phyloP scores from a whole-genome alignment of 2,113 vertebrate genomes.

The Piaya cayana region DNA sequence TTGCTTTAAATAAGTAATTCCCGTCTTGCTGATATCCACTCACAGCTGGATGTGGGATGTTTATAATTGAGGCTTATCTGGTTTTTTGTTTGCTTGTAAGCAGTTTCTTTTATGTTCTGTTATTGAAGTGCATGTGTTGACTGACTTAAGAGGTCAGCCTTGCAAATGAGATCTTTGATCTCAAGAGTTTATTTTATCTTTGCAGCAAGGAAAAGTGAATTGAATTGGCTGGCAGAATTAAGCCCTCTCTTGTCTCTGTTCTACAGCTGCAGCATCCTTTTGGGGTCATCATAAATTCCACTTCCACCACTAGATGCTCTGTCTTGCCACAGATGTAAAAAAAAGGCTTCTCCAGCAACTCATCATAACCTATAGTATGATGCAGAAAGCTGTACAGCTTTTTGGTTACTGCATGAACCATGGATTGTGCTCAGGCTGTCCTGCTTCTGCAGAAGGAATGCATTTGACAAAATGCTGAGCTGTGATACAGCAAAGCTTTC shows the following conservation, averaged over 20 bases:
- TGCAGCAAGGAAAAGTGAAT: slow-evolving; percentile 58
- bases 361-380: neutral
- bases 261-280: slow-evolving; percentile 47
- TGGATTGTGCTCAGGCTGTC: neutral
- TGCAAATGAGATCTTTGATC: slow-evolving; percentile 68
- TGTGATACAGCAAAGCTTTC: neutral
- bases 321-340: neutral
- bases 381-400: slow-evolving; percentile 5
- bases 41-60: slow-evolving; percentile 2
- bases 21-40: neutral
- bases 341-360: slow-evolving; percentile 10
- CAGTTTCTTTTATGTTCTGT: slow-evolving; percentile 47
- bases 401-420: neutral
- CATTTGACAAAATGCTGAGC: neutral
- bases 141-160: slow-evolving; percentile 45
- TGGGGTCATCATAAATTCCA: neutral
- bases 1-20: neutral
- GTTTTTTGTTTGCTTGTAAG: slow-evolving; percentile 28
- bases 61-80: slow-evolving; percentile 13
- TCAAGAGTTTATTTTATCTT: slow-evolving; percentile 66
- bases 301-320: neutral
- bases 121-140: slow-evolving; percentile 45
- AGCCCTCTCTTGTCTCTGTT: slow-evolving; percentile 39
- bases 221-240: slow-evolving; percentile 57
- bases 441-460: neutral